Evolutionary conservation across 2,113 vertebrate species (phyloP), one percentile per base, ranked within the genome.

Genomic region (Vidua macroura): DNA sequence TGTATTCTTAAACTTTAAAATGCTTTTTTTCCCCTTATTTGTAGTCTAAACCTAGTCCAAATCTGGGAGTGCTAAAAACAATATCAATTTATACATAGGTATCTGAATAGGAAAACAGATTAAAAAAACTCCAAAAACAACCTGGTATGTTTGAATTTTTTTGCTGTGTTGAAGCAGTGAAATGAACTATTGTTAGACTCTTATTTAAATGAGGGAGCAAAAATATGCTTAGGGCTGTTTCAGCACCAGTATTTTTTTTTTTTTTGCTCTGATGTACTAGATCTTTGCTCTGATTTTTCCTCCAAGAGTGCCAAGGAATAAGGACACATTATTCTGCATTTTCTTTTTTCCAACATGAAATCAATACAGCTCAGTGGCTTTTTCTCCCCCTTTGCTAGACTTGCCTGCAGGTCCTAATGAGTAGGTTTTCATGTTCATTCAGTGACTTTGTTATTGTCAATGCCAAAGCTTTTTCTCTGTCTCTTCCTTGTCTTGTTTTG

Each of bases 401-500:
- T 39, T 51, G 35, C 70, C 51, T 92, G 78, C 55, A 88, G 82
- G 39, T 83, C 28, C 43, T 80, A 48, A 68, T 67, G 43, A 85
- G 52, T 41, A 43, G 52, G 59, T 86, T 87, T 62, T 93, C 59
- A 10, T 77, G 85, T 90, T 93, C 33, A 1, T 85, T 79, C 82
- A 48, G 48, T 68, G 31, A 55, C 82, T 95, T 79, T 41, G 59
- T 62, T 78, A 27, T 9, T 91, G 66, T 92, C 63, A 80, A 56
- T 94, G 68, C 90, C 91, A 76, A 95, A 95, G 92, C 81, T 43
- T 94, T 93, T 87, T 96, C 43, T 93, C 86, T 92, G 58, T 95
- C 77, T 95, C 66, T 96, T 91, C 80, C 83, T 91, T 94, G 83
- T 90, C 77, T 91, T 92, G 60, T 88, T 94, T 69, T 90, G 49